Percentiles rank a stretch among this genome's conserved stretches.
Evolutionary conservation across 2,888 invertebrate genomes (phyloP).

Genomic region (Plebejus anna): DNA sequence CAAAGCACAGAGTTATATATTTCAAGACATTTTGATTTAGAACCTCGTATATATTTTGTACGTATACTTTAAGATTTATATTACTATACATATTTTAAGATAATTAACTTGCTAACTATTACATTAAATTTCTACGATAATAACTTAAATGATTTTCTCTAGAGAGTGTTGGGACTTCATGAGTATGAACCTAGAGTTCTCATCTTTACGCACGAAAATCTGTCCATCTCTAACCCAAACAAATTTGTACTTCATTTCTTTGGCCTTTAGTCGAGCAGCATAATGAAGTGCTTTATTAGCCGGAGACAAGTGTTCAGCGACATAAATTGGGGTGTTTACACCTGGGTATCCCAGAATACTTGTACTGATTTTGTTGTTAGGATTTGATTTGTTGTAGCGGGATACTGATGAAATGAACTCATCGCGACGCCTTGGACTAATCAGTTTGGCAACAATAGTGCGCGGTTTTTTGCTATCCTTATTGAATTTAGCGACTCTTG

Average conservation of each 20-base stretch:
- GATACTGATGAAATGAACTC: too few species aligned
- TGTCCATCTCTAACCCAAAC: constrained; percentile 36
- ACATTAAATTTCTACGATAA: too few species aligned
- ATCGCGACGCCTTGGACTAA: too few species aligned
- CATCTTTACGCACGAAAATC: constrained; percentile 37
- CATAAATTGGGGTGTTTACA: too few species aligned
- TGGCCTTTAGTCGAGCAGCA: constrained; percentile 34
- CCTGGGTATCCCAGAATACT: too few species aligned
- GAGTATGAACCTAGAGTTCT: not conserved
- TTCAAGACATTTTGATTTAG: not conserved
- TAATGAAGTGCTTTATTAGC: constrained; percentile 37
- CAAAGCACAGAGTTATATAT: not conserved
- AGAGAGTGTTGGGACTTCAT: not conserved
- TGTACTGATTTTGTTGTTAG: too few species aligned
- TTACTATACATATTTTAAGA: too few species aligned
- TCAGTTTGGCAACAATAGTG: not conserved
- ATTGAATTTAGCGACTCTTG: not conserved
- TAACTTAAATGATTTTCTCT: not conserved
- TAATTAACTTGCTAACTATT: too few species aligned
- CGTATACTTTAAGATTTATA: not conserved
- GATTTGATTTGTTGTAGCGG: too few species aligned
- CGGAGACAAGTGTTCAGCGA: constrained; percentile 25
- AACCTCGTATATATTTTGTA: not conserved
- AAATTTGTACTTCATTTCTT: constrained; percentile 36
- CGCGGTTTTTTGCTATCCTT: not conserved